Evolutionary conservation across 2,797 vertebrate species (phyloP).

Genomic region (Cirrhinus molitorella): DNA sequence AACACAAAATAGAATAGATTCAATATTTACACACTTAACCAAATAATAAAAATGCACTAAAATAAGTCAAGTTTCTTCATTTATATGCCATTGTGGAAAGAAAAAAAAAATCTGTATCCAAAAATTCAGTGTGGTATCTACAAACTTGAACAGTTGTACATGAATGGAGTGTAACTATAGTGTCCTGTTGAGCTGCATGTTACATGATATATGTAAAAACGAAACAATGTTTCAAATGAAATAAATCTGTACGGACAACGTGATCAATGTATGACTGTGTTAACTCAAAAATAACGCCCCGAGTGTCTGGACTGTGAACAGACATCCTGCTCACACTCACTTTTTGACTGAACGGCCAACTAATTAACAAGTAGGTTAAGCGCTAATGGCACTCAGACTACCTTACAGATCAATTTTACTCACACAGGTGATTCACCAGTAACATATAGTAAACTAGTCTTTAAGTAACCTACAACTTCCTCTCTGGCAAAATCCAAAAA

Average conservation of each 20-base stretch:
- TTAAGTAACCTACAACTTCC: neutral
- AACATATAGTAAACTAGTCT: neutral
- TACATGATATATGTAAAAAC: slow-evolving; percentile 26
- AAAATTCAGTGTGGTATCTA: slow-evolving; percentile 92
- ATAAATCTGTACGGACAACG: neutral
- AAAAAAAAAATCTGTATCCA: slow-evolving; percentile 81
- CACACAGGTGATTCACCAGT: slow-evolving; percentile 3
- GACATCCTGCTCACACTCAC: slow-evolving; percentile 10
- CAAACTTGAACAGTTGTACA: slow-evolving; percentile 53
- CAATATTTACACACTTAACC: slow-evolving; percentile 82
- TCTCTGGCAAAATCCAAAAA: slow-evolving; percentile 14
- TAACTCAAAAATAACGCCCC: slow-evolving; percentile 21
- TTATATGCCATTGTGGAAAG: slow-evolving; percentile 71
- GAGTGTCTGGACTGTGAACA: slow-evolving; percentile 20
- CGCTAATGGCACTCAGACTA: slow-evolving; percentile 5
- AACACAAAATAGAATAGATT: slow-evolving; percentile 76
- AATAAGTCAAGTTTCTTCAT: slow-evolving; percentile 80
- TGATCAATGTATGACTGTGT: neutral
- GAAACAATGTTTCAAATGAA: neutral
- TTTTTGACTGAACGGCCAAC: neutral
- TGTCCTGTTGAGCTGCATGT: slow-evolving; percentile 40
- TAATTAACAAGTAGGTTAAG: neutral
- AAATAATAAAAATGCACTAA: slow-evolving; percentile 72
- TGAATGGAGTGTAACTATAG: slow-evolving; percentile 56
- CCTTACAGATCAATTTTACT: slow-evolving; percentile 7